phyloP scores from a whole-genome alignment of 2,113 vertebrate species.

The Picathartes gymnocephalus region DNA sequence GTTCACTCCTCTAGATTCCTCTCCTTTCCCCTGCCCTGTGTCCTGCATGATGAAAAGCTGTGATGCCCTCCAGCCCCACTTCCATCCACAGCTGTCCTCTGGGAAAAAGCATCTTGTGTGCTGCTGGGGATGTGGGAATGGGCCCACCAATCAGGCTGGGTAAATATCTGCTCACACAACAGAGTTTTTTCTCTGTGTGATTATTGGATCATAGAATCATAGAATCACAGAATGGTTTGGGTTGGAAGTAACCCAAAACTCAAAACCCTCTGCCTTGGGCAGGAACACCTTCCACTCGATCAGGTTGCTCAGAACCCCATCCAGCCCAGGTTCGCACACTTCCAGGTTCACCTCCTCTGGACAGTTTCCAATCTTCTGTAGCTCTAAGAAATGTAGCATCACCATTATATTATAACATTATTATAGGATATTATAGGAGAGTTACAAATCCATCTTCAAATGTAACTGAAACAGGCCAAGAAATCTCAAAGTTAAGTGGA shows the following conservation, averaged over 20 bases:
- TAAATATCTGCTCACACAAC: background rate
- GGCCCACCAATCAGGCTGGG: rapidly evolving
- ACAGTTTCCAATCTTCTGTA: background rate
- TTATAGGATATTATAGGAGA: background rate
- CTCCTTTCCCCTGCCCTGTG: rapidly evolving
- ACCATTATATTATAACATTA: no score
- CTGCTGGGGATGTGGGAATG: background rate
- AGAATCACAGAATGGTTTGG: background rate
- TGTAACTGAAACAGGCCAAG: background rate
- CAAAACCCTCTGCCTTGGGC: background rate
- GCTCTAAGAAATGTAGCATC: background rate
- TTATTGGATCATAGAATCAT: background rate
- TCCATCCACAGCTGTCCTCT: background rate
- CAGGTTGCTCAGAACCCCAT: background rate
- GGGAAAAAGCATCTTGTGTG: background rate
- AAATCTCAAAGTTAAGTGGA: background rate
- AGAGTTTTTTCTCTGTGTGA: background rate
- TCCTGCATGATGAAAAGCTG: background rate
- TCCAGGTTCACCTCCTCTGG: background rate
- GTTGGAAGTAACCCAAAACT: background rate
- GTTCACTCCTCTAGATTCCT: background rate
- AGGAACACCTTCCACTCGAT: background rate
- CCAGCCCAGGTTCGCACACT: no score
- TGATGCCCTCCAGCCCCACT: rapidly evolving
- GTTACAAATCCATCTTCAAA: background rate